These are phyloP conservation scores for Chrysopa pallens DNA, from an alignment of 1,140 invertebrate genomes.

Conservation along the genomic window DNA sequence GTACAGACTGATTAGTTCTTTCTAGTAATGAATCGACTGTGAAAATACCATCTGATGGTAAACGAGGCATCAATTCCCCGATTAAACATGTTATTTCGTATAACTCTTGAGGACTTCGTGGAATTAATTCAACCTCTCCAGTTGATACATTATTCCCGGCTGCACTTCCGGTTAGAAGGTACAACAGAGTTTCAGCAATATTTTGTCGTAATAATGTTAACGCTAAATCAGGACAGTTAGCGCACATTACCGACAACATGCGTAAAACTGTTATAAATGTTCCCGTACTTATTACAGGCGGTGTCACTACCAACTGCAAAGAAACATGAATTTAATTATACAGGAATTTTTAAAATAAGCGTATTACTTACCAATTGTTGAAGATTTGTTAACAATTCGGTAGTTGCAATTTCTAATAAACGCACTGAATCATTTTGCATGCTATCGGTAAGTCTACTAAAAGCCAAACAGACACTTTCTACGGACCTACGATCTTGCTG, in stretches of 20 bases:
- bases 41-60: slow-evolving; percentile 89
- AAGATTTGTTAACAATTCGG: slow-evolving; percentile 78
- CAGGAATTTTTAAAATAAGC: not conserved
- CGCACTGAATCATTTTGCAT: slow-evolving; percentile 82
- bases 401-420: slow-evolving; percentile 88
- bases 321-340: not conserved
- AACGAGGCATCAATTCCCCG: slow-evolving; percentile 83
- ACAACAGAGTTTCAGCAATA: slow-evolving; percentile 85
- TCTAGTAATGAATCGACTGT: slow-evolving; percentile 74
- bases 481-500: slow-evolving; percentile 97
- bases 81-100: slow-evolving; percentile 94
- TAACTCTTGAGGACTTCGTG: slow-evolving; percentile 83
- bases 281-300: slow-evolving; percentile 77
- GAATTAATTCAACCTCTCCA: slow-evolving; percentile 57
- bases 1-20: slow-evolving; percentile 43
- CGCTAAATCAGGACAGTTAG: slow-evolving; percentile 81
- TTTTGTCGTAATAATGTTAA: slow-evolving; percentile 81
- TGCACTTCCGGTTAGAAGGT: slow-evolving; percentile 71
- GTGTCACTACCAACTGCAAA: slow-evolving; percentile 70
- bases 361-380: slow-evolving; percentile 61
- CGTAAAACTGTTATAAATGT: slow-evolving; percentile 92
- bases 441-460: slow-evolving; percentile 90
- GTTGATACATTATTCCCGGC: slow-evolving; percentile 28
- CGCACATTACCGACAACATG: slow-evolving; percentile 90
- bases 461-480: slow-evolving; percentile 90